Percentiles rank a stretch among this genome's conserved stretches.
These are phyloP conservation scores for Littorina saxatilis DNA, from an alignment of 1,140 invertebrate species.

Conservation along the genomic window DNA sequence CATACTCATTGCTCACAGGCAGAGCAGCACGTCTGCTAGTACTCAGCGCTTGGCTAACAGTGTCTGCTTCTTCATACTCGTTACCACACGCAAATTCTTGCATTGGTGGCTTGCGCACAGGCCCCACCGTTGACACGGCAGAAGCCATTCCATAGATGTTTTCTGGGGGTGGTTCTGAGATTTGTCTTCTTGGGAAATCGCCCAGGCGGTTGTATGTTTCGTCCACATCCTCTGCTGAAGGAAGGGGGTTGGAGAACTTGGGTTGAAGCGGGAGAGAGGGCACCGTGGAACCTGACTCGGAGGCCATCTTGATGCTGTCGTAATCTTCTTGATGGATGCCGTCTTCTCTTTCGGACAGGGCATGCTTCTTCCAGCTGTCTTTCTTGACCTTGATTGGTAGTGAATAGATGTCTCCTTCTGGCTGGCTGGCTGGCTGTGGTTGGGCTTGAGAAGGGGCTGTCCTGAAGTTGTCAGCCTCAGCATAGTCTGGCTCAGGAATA, in stretches of 20 bases:
- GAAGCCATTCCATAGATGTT: constrained; percentile 40
- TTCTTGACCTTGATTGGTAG: constrained; percentile 9
- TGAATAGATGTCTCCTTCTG: constrained; percentile 1
- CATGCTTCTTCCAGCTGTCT: constrained; percentile 39
- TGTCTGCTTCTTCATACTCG: constrained; percentile 34
- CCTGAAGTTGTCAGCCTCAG: neutral
- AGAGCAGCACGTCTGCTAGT: neutral
- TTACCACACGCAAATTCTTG: neutral
- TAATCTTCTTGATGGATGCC: constrained; percentile 39
- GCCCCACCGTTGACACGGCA: neutral
- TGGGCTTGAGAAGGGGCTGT: no score
- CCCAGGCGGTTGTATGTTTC: constrained; percentile 31
- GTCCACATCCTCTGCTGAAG: neutral
- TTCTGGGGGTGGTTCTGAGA: neutral
- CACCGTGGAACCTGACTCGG: neutral
- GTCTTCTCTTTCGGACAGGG: constrained; percentile 4
- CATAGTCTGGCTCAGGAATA: neutral
- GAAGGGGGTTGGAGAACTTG: neutral
- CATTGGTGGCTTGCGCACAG: neutral
- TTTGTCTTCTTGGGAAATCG: neutral
- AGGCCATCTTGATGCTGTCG: constrained; percentile 36
- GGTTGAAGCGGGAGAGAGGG: neutral
- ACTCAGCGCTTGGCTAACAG: neutral
- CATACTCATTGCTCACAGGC: neutral
- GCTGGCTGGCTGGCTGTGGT: neutral